Conservation (phyloP, 2,888 invertebrate genomes). For the Phrixothrix hirtus region DNA sequence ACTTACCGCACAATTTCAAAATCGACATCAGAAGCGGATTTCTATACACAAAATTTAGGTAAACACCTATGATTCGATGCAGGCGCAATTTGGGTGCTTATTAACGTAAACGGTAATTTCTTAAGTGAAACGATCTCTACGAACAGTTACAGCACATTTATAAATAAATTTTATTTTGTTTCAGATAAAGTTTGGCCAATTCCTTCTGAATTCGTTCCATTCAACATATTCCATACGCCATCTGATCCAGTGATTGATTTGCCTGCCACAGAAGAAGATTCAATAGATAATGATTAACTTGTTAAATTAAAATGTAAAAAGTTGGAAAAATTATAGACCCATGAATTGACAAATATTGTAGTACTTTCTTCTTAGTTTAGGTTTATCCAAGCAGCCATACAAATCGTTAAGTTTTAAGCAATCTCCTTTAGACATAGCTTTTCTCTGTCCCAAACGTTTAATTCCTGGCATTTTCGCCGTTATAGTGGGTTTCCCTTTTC, state of each 20-base stretch:
- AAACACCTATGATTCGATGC: too few relatives aligned
- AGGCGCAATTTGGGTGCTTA: too few relatives aligned
- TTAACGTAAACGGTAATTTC: too few relatives aligned
- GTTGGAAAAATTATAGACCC: slow-evolving; percentile 44
- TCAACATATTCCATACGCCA: slow-evolving; percentile 33
- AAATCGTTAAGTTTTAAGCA: slow-evolving; percentile 70
- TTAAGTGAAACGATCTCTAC: not conserved
- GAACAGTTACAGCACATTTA: not conserved
- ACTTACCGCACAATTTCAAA: too few relatives aligned
- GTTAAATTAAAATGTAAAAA: slow-evolving; percentile 2
- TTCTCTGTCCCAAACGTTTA: slow-evolving; percentile 64
- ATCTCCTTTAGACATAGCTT: slow-evolving; percentile 67
- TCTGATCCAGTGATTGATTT: slow-evolving; percentile 34
- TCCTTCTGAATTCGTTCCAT: slow-evolving; percentile 37
- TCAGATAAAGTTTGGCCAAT: slow-evolving; percentile 40
- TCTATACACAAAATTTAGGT: too few relatives aligned
- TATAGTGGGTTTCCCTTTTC: slow-evolving; percentile 65
- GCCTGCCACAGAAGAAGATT: slow-evolving; percentile 7
- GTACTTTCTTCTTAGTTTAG: slow-evolving; percentile 58
- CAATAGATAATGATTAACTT: not conserved
- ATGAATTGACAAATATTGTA: slow-evolving; percentile 61
- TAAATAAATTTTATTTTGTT: not conserved
- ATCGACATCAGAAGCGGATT: too few relatives aligned
- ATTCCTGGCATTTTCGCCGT: slow-evolving; percentile 62
- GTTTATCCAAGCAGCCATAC: slow-evolving; percentile 64